Percentiles rank a stretch among this genome's conserved stretches.
phyloP scores from a whole-genome alignment of 2,888 invertebrate genomes.

The Parnassius smintheus region DNA sequence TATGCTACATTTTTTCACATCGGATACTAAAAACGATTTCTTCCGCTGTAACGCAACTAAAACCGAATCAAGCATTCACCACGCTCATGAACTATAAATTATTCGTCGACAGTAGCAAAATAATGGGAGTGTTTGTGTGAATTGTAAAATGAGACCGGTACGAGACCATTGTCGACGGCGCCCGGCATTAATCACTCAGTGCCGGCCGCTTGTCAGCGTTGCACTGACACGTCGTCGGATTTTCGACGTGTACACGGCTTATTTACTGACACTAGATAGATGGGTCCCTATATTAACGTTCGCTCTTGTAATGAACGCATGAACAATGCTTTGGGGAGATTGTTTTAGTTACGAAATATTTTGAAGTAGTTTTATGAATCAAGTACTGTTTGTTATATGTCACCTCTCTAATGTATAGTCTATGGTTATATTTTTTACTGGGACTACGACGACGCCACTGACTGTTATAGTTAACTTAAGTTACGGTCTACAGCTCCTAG shows the following conservation, averaged over 20 bases:
- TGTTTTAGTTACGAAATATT: too few relatives aligned
- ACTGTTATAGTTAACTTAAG: too few relatives aligned
- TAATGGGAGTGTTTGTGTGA: conserved; percentile 26
- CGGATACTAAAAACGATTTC: neutral
- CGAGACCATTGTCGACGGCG: conserved; percentile 12
- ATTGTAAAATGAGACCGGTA: conserved; percentile 23
- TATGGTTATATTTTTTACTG: too few relatives aligned
- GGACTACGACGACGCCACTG: too few relatives aligned
- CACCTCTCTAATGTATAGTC: too few relatives aligned
- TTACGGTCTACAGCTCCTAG: too few relatives aligned
- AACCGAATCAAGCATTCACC: conserved; percentile 25
- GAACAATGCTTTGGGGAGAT: conserved; percentile 7
- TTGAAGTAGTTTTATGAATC: too few relatives aligned
- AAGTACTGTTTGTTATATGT: too few relatives aligned
- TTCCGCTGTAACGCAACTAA: conserved; percentile 9
- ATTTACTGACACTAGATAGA: conserved; percentile 29
- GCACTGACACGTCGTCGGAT: conserved; percentile 32
- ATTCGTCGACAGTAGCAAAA: conserved; percentile 20
- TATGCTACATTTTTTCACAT: too few relatives aligned
- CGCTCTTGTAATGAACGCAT: conserved; percentile 13
- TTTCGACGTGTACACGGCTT: conserved; percentile 31
- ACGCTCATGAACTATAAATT: conserved; percentile 22
- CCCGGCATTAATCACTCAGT: conserved; percentile 30
- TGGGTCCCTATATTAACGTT: conserved; percentile 14
- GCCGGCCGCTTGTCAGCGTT: conserved; percentile 28